These are phyloP conservation scores for Rutpela maculata DNA, from an alignment of 2,888 invertebrate species.

Conservation along the genomic window DNA sequence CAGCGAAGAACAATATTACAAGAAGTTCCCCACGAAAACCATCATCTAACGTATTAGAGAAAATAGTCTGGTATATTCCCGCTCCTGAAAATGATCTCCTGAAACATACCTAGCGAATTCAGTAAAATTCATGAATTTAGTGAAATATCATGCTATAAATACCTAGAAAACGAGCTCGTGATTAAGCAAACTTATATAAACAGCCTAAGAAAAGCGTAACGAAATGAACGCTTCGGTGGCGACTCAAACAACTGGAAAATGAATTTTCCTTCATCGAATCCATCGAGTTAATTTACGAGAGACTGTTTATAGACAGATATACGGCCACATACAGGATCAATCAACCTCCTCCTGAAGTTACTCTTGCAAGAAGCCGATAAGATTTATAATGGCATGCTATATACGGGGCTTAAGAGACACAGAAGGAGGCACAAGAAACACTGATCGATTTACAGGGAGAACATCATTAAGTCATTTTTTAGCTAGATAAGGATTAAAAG, in stretches of 20 bases:
- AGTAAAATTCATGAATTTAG: conserved; percentile 51
- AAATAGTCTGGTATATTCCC: conserved; percentile 45
- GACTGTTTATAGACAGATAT: conserved; percentile 75
- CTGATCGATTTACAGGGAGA: conserved; percentile 37
- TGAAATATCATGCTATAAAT: conserved; percentile 66
- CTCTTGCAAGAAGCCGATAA: conserved; percentile 75
- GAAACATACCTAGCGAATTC: conserved; percentile 45
- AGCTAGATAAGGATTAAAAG: not conserved
- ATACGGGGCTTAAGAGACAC: conserved; percentile 49
- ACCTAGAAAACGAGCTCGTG: conserved; percentile 67
- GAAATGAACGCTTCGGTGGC: conserved; percentile 72
- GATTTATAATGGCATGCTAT: conserved; percentile 68
- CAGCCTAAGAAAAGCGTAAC: conserved; percentile 69
- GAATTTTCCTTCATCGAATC: conserved; percentile 75
- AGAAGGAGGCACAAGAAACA: conserved; percentile 41
- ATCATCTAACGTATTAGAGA: conserved; percentile 50
- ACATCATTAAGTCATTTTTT: not conserved
- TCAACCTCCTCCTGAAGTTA: conserved; percentile 70
- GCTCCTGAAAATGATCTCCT: conserved; percentile 47
- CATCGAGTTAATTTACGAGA: conserved; percentile 74
- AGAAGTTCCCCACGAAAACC: conserved; percentile 51
- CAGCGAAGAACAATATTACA: conserved; percentile 40
- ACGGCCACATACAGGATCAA: conserved; percentile 72
- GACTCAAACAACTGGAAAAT: conserved; percentile 75
- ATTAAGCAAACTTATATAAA: conserved; percentile 71